Evolutionary conservation across 2,113 vertebrate species (phyloP), one percentile per base, ranked within the genome.

Genomic region (Thymallus thymallus): DNA sequence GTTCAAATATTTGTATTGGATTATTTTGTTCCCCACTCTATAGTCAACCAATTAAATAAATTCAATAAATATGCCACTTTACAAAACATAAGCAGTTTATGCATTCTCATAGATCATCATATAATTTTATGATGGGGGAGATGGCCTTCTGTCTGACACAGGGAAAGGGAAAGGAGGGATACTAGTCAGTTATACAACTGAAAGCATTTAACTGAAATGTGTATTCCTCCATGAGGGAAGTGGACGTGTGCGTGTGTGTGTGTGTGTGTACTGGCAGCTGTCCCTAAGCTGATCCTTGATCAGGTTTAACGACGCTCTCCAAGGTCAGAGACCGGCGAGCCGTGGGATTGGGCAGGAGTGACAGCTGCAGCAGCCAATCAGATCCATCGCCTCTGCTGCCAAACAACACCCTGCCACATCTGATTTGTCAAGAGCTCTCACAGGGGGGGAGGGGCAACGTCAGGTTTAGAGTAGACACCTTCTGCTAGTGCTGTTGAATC

Each of bases 111-210:
- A 41, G 35, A 41, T 41, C 35, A 41, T 41, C 35, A 41, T 41
- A 10, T 10, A 12, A 41, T 41, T 7, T 41, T 41, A 41, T 41
- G 35, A 41, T 41, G 9, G 83, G 82, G 68, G 68, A 71, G 1
- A 72, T 45, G 80, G 63, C 79, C 80, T 84, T 86, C 75, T 78
- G 79, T 72, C 46, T 64, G 74, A 80, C 68, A 70, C 71, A 18
- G 55, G 56, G 29, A 29, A 23, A 55, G 26, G 32, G 23, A 48
- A 41, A 58, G 41, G 2, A n/a, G 35, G 35, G 35, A 41, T 9
- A 41, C 35, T 41, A 41, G 35, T 41, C 35, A 41, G 35, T 41
- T 41, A 41, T 9, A 41, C 35, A 41, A 41, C 35, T 10, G 35
- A 41, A 41, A 2, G 35, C 35, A 41, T 41, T 41, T 0, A 41